Evolutionary conservation across 2,888 invertebrate species (phyloP).

Genomic region (Xiphydria camelus): DNA sequence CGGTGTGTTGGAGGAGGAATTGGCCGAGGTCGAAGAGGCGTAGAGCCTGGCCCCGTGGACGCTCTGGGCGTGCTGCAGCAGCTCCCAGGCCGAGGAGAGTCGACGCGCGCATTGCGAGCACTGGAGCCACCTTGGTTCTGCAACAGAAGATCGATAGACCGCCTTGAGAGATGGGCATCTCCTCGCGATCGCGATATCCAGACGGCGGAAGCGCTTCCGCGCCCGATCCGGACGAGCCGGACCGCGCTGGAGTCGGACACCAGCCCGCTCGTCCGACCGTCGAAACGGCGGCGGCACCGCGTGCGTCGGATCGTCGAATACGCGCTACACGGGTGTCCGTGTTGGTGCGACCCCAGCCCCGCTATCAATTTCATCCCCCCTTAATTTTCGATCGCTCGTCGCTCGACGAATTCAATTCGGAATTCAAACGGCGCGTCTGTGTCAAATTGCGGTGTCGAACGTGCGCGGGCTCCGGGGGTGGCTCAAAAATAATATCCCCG

Average conservation of each 20-base stretch:
- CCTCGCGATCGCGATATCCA: too few species aligned
- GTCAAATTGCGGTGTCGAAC: conserved; percentile 45
- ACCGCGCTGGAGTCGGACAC: too few species aligned
- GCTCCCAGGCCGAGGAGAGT: conserved; percentile 91
- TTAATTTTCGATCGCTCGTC: conserved; percentile 42
- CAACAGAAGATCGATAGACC: too few species aligned
- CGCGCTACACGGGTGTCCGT: too few species aligned
- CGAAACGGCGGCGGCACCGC: too few species aligned
- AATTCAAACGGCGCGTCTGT: conserved; percentile 53
- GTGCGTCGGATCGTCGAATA: too few species aligned
- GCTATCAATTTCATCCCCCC: conserved; percentile 37
- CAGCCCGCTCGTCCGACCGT: too few species aligned
- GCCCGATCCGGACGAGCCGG: too few species aligned
- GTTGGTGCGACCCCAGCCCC: conserved; percentile 9
- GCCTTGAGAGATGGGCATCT: too few species aligned
- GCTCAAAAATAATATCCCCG: conserved; percentile 49
- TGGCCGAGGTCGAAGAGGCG: conserved; percentile 64
- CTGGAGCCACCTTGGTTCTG: conserved; percentile 93
- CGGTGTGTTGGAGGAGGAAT: conserved; percentile 56
- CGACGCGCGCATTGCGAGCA: conserved; percentile 93
- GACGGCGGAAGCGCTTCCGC: too few species aligned
- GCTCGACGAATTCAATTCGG: conserved; percentile 49
- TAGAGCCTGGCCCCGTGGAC: conserved; percentile 94
- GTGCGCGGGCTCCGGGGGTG: conserved; percentile 8
- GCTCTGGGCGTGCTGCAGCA: conserved; percentile 93